Conservation (phyloP, 2,113 vertebrate genomes). For the Epinephelus fuscoguttatus region DNA sequence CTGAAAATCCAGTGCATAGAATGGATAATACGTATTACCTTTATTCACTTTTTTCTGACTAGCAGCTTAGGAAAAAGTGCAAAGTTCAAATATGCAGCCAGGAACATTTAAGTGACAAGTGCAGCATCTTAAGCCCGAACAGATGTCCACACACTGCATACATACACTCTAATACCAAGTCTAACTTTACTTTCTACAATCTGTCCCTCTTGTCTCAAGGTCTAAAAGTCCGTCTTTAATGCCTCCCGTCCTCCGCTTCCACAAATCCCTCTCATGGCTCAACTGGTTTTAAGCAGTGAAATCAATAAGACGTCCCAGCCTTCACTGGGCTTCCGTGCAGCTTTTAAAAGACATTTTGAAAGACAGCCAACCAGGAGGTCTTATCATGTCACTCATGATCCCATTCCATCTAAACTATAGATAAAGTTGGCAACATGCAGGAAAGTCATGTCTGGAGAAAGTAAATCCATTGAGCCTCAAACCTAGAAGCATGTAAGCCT, state of each 20-base stretch:
- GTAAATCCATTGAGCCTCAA: constrained; percentile 11
- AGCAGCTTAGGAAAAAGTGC: background rate
- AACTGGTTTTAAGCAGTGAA: constrained; percentile 56
- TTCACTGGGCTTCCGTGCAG: constrained; percentile 38
- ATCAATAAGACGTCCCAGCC: constrained; percentile 61
- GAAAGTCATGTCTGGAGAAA: constrained; percentile 18
- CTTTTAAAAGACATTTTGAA: constrained; percentile 52
- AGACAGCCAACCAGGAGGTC: constrained; percentile 31
- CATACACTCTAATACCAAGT: constrained; percentile 6
- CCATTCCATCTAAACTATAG: constrained; percentile 12
- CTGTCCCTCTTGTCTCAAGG: constrained; percentile 50
- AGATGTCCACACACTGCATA: background rate
- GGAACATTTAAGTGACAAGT: background rate
- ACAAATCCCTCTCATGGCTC: constrained; percentile 50
- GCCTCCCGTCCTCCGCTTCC: background rate
- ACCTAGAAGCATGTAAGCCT: constrained; percentile 9
- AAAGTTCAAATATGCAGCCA: background rate
- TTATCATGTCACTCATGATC: constrained; percentile 43
- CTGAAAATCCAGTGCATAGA: too few species aligned
- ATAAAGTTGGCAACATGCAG: constrained; percentile 9
- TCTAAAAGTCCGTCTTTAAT: constrained; percentile 55
- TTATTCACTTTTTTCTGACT: background rate
- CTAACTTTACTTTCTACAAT: constrained; percentile 28
- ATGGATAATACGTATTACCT: too few species aligned
- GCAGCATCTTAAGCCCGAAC: background rate